phyloP scores from a whole-genome alignment of 2,888 invertebrate genomes.

The Tetranychus piercei region DNA sequence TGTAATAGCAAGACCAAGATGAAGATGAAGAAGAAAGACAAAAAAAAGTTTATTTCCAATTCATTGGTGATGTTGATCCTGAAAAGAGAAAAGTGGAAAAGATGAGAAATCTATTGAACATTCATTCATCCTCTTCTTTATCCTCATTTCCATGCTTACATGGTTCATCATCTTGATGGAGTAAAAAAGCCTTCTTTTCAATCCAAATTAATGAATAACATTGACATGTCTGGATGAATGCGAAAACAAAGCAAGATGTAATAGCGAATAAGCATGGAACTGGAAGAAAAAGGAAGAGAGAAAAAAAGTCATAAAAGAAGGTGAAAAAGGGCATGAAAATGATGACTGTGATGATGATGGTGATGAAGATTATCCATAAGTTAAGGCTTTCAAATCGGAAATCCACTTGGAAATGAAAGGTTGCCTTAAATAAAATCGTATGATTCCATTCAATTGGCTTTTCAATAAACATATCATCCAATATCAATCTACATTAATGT shows the following conservation, averaged over 20 bases:
- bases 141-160: neutral
- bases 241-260: neutral
- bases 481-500: neutral
- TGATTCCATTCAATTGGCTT: slow-evolving; percentile 1
- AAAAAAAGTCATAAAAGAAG: neutral
- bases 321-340: neutral
- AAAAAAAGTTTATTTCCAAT: neutral
- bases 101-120: neutral
- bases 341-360: neutral
- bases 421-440: neutral
- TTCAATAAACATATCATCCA: neutral
- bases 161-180: neutral
- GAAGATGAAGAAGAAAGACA: neutral
- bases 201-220: neutral
- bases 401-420: neutral
- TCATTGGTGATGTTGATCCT: neutral
- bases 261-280: neutral
- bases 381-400: neutral
- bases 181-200: neutral
- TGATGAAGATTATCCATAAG: neutral
- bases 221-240: neutral
- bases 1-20: neutral
- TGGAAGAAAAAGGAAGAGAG: neutral
- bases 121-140: neutral
- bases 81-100: slow-evolving; percentile 1